Evolutionary conservation across 2,888 invertebrate species (phyloP).

Genomic region (Andrena marginata): DNA sequence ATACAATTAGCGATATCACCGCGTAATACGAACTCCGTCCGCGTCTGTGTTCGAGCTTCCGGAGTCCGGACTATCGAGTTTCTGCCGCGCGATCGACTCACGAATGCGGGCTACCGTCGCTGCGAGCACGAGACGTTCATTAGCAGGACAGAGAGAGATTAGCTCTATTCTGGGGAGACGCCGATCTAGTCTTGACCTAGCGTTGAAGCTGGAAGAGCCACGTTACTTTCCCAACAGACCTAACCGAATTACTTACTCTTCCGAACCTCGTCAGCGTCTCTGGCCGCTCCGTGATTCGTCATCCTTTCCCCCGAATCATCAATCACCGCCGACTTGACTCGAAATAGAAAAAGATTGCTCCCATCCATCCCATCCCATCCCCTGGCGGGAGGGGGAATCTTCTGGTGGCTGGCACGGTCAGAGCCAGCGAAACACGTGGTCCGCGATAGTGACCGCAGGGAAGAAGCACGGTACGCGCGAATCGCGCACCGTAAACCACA

Average conservation of each 20-base stretch:
- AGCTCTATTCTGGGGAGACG: background rate
- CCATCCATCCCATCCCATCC: background rate
- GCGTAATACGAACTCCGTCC: conserved; percentile 41
- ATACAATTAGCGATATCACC: conserved; percentile 58
- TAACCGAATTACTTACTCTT: background rate
- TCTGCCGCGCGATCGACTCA: conserved; percentile 32
- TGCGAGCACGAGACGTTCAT: background rate
- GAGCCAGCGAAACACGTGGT: conserved; percentile 16
- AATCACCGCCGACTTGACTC: conserved; percentile 17
- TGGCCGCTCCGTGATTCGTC: background rate
- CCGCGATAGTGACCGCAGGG: background rate
- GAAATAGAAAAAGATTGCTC: conserved; percentile 18
- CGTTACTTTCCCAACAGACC: background rate
- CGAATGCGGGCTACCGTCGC: conserved; percentile 12
- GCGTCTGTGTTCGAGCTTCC: conserved; percentile 20
- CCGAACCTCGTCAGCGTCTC: background rate
- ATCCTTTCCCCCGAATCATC: conserved; percentile 17
- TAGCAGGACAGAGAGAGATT: background rate
- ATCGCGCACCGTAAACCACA: background rate
- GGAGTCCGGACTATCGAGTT: conserved; percentile 21
- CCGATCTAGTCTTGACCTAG: no score
- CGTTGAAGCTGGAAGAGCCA: no score
- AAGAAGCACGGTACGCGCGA: background rate
- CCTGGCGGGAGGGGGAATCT: background rate
- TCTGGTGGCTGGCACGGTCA: conserved; percentile 14